Conservation (phyloP, 2,888 invertebrate species). For the Zhuqinia jingwanae region DNA sequence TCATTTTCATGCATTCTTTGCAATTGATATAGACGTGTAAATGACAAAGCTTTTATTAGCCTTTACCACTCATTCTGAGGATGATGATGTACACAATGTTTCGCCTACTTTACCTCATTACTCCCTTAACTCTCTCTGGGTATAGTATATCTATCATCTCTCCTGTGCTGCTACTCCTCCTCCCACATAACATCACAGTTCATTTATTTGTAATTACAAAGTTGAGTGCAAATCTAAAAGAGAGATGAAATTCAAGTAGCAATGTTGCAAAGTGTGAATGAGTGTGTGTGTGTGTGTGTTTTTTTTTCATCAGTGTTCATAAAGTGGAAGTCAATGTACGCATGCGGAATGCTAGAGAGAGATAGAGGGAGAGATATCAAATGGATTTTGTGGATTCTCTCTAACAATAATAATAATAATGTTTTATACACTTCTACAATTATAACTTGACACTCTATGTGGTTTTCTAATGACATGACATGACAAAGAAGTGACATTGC, state of each 20-base stretch:
- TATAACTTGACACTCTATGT: conserved; percentile 8
- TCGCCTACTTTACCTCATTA: neutral
- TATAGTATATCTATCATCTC: no score
- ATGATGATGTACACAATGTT: neutral
- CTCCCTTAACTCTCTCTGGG: neutral
- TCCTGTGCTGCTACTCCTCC: neutral
- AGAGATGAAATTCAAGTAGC: neutral
- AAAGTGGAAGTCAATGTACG: neutral
- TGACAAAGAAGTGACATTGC: conserved; percentile 29
- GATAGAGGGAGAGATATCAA: neutral
- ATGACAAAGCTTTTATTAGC: conserved; percentile 52
- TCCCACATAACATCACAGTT: conserved; percentile 25
- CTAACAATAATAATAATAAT: neutral
- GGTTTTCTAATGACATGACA: neutral
- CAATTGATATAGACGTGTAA: conserved; percentile 46
- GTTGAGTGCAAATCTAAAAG: neutral
- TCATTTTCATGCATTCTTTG: conserved; percentile 2
- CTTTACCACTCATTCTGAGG: conserved; percentile 18
- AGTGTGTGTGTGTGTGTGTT: neutral
- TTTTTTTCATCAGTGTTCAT: no score
- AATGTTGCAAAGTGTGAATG: neutral
- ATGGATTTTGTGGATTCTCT: neutral
- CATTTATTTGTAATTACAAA: conserved; percentile 45
- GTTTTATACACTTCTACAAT: conserved; percentile 2
- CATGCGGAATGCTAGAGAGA: neutral